Conservation (phyloP, 2,888 invertebrate genomes). For the Ptilodon capucinus region DNA sequence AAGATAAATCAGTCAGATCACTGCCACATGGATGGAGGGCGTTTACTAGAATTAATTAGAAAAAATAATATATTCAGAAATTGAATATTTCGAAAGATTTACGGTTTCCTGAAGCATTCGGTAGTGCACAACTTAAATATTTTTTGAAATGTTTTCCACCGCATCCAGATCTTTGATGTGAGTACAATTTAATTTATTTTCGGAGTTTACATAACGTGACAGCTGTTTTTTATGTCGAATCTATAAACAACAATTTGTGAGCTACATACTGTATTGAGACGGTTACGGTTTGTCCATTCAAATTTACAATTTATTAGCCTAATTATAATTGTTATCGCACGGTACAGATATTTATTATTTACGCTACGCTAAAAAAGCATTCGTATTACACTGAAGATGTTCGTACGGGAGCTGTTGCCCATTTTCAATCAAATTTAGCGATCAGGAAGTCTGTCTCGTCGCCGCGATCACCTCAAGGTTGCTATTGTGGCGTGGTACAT, state of each 20-base stretch:
- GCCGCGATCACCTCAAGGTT: conserved; percentile 22
- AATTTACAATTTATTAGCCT: neutral
- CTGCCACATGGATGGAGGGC: conserved; percentile 67
- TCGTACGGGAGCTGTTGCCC: neutral
- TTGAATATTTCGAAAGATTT: conserved; percentile 41
- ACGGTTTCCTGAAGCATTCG: conserved; percentile 34
- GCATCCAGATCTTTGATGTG: conserved; percentile 74
- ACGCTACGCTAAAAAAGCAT: no score
- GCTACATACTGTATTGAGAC: conserved; percentile 18
- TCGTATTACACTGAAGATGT: neutral
- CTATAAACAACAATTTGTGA: conserved; percentile 51
- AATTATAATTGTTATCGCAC: no score
- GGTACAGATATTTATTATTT: no score
- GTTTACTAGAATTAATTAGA: conserved; percentile 52
- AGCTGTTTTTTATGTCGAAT: conserved; percentile 67
- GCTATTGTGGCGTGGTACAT: conserved; percentile 1
- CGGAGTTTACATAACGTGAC: conserved; percentile 79
- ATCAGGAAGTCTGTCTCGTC: conserved; percentile 19
- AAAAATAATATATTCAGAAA: conserved; percentile 35
- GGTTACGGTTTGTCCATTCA: neutral
- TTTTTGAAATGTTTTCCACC: conserved; percentile 75
- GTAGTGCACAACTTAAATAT: conserved; percentile 59
- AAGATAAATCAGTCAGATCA: conserved; percentile 43
- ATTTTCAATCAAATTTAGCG: conserved; percentile 9
- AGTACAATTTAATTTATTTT: conserved; percentile 74